Percentiles rank a stretch among this genome's conserved stretches.
These are phyloP conservation scores for Holacanthella duospinosa DNA, from an alignment of 2,888 invertebrate species.

Conservation along the genomic window DNA sequence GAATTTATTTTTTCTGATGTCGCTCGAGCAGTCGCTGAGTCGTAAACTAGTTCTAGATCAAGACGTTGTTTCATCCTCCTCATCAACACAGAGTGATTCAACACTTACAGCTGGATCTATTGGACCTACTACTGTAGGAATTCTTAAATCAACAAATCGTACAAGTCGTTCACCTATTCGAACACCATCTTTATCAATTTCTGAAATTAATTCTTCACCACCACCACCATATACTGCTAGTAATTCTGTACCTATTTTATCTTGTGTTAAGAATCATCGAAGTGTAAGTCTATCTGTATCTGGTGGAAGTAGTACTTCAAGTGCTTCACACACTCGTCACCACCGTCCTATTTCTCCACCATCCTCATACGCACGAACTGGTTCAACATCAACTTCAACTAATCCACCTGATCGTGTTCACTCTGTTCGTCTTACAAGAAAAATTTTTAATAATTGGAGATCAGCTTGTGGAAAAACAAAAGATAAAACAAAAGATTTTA, in stretches of 20 bases:
- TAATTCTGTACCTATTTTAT: background rate
- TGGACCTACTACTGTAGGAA: background rate
- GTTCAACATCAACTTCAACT: conserved; percentile 20
- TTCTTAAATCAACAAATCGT: background rate
- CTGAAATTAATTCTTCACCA: background rate
- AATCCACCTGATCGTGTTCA: conserved; percentile 29
- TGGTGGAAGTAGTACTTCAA: background rate
- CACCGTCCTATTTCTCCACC: conserved; percentile 17
- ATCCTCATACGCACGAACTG: conserved; percentile 21
- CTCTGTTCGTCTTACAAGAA: conserved; percentile 47
- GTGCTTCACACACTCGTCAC: conserved; percentile 5
- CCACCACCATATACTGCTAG: conserved; percentile 2
- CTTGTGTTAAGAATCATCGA: background rate
- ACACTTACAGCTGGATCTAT: conserved; percentile 1
- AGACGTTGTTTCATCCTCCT: conserved; percentile 13
- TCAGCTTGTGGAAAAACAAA: conserved; percentile 65
- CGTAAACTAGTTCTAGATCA: conserved; percentile 27
- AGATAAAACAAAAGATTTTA: conserved; percentile 60
- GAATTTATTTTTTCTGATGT: conserved; percentile 18
- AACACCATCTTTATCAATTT: conserved; percentile 8
- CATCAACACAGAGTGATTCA: conserved; percentile 12
- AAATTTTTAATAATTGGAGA: conserved; percentile 62
- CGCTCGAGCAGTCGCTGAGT: conserved; percentile 30
- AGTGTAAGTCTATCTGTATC: background rate
- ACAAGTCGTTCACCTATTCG: background rate